Evolutionary conservation across 2,888 invertebrate species (phyloP), one percentile per base, ranked within the genome.

Genomic region (Steinernema carpocapsae): DNA sequence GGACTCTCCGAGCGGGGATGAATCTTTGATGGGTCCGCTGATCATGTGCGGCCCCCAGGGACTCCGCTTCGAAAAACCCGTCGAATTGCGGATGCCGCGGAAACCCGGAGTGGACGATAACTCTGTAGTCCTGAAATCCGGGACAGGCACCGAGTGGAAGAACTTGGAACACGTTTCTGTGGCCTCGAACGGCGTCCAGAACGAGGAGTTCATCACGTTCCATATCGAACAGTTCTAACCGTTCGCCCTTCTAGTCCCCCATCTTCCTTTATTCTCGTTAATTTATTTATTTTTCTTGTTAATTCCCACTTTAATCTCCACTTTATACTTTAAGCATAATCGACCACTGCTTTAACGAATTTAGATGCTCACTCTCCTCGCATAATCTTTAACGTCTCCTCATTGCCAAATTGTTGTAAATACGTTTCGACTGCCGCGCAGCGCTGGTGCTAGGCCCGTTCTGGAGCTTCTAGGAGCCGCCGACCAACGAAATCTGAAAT

Each of bases 31-130:
- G 85, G 94, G 94, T 86, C 95, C 95, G 76, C 91, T 95, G 86
- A 95, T 96, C 87, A 94, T 95, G 93, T 96, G 95, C 90, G 95
- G 96, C 77, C 96, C 96, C 29, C 94, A 94, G 90, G 91, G 95
- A 81, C 91, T 95, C 82, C 92, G 93, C 88, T 96, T 96, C 90
- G 90, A 92, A 76, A 91, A 92, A 88, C 94, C 95, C 72, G 94
- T 95, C 86, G 94, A 95, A 85, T 91, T 96, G 74, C 92, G 94
- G 82, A 92, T 96, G 88, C 96, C 96, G 80, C 95, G 91, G 29
- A 75, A 77, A 26, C 72, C 77, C 7, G 71, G 71, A 24, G 72
- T 64, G 14, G 72, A 48, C 70, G 70, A 72, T 29, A n/a, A 17
- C 32, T 24, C 71, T 37, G 76, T 78, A 24, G 74, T 80, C 17